Base-by-base conservation (phyloP, 2,888 invertebrate genomes). In the Sphaerophoria rueppellii region DNA sequence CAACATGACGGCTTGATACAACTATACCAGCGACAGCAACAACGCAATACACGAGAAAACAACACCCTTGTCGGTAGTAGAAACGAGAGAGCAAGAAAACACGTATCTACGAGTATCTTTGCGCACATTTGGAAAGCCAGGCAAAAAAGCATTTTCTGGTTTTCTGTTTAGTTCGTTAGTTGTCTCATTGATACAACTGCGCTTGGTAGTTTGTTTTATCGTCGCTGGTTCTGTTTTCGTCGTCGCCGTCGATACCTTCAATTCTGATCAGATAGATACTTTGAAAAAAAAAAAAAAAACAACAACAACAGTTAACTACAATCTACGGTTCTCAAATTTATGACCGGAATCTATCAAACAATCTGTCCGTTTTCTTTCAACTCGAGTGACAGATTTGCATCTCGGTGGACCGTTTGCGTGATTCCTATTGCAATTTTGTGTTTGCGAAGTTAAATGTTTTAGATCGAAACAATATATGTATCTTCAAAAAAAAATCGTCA, bases 151-250 rank as follows among this genome's bases (percentile, higher is more conserved):
- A 77, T 76, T 85, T 85, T 85, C 85, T 85, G 85, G 81, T 85
- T 85, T 81, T 81, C 69, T 72, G 73, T 85, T 85, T 77, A 85
- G 85, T 85, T 85, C 76, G 85, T 85, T 85, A 85, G 85, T 85
- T 85, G 85, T 85, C 81, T 77, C 81, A 85, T 85, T 76, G 85
- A 81, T 85, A 85, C 85, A 85, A 85, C 85, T 85, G 81, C 85
- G 85, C 61, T 81, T 81, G 81, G 85, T 81, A 60, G 80, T 85
- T 80, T 85, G 80, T 79, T 85, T 73, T 73, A 85, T 81, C 85
- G 81, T 80, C 83, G 81, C 85, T 85, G 69, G 75, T 75, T 72
- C 52, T 80, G 80, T 40, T 85, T 85, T 73, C 81, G 81, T 77
- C 76, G 81, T 76, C 76, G 85, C 81, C 81, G 85, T 46, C 70